Base-by-base conservation (phyloP, 2,888 invertebrate genomes). In the Incurvaria masculella region DNA sequence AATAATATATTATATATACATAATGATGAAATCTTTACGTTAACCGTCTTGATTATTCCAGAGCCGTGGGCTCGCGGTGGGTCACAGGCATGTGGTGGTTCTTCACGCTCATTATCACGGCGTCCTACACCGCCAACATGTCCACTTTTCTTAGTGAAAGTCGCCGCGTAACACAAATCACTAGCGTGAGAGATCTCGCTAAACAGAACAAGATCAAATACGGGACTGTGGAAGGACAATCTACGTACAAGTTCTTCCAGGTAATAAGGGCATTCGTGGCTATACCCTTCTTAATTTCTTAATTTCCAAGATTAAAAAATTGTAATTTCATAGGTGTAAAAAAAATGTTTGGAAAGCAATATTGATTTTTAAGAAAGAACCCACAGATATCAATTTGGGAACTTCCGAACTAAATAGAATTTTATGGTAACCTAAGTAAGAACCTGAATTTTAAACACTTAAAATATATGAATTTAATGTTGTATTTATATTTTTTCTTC, bases 71-170 rank as follows among this genome's bases (percentile, higher is more conserved):
- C 0, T 95, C 95, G 0, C 81, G 96, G 43, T 86, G 94, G 79
- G 87, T 93, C 0, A 87, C 91, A 0, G 91, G 91, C 5, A 87
- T 91, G 82, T 91, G 91, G 94, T 94, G 94, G 93, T 94, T 94
- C 69, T 94, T 94, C 66, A 91, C 92, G 0, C 76, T 95, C 47
- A 94, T 94, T 65, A 87, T 96, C 81, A 88, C 93, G 20, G 90
- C 94, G 5, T 94, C 94, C 0, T 78, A 78, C 49, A 78, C 75
- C 0, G 78, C 78, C 46, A 93, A 93, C 68, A 91, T 92, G 58
- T 91, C 93, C 8, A 91, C 92, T 14, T 92, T 92, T 63, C 79
- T 93, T 19, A 91, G 91, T 49, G 88, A 87, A 57, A 87, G 86
- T 55, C 80, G 90, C 42, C 87, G 91, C 76, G 88, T 85, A 53